phyloP scores from a whole-genome alignment of 2,888 invertebrate genomes.

The Apodemia zela region DNA sequence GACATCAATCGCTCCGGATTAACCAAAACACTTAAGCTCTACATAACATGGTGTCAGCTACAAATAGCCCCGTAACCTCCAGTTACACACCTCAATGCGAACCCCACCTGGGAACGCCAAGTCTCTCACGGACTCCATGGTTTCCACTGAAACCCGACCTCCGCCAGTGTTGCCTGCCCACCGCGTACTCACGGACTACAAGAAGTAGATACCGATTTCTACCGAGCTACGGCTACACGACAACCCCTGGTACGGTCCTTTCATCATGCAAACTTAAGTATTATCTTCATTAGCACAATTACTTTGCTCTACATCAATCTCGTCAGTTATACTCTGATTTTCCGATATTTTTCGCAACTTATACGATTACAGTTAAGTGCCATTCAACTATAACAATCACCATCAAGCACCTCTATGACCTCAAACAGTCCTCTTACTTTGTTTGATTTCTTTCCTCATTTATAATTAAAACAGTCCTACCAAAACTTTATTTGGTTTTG shows the following conservation, averaged over 20 bases:
- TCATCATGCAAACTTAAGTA: background rate
- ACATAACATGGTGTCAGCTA: background rate
- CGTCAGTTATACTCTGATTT: background rate
- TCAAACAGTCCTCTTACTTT: too few relatives aligned
- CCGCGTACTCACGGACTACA: slow-evolving; percentile 19
- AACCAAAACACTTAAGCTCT: background rate
- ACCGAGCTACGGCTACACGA: background rate
- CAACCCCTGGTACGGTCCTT: slow-evolving; percentile 3
- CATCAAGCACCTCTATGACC: too few relatives aligned
- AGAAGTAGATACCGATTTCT: slow-evolving; percentile 15
- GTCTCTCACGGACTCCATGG: slow-evolving; percentile 1
- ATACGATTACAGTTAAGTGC: slow-evolving; percentile 15
- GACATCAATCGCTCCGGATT: background rate
- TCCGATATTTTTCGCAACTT: background rate
- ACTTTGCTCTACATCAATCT: background rate
- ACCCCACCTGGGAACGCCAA: background rate
- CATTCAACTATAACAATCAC: too few relatives aligned
- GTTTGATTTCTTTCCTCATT: slow-evolving; percentile 17
- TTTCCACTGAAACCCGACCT: slow-evolving; percentile 16
- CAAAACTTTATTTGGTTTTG: background rate
- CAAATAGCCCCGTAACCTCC: background rate
- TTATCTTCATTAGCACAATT: background rate
- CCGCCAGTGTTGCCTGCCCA: slow-evolving; percentile 9
- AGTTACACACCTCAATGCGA: background rate
- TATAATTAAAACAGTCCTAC: slow-evolving; percentile 16